Base-by-base conservation (phyloP, 92 coral and sea anemone species). In the Porites rus region DNA sequence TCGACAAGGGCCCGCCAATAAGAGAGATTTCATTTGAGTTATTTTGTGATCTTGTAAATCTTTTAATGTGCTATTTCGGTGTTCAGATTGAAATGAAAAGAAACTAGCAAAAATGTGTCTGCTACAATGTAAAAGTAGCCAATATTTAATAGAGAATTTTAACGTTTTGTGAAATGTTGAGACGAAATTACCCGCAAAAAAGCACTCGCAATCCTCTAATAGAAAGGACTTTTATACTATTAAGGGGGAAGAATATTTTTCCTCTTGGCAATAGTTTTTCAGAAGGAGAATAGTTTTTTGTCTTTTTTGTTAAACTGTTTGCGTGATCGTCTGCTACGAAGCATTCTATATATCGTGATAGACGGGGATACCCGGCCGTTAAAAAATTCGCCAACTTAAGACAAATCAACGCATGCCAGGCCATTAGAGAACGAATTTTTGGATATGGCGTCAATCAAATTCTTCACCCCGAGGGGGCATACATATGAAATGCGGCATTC, bases 21-120 rank as follows among this genome's bases (percentile, higher is more conserved):
- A 80, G 38, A 58, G 56, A 71, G 61, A 71, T 69, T 56, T 38
- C 59, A 82, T 58, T 82, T 82, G 68, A 58, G 77, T 43, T n/a
- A 54, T 31, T 61, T 14, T 19, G 73, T 10, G 7, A 31, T 31
- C 78, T 4, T 10, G 38, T 56, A 10, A 79, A 46, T 4, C 11
- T 14, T 56, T 58, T 61, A 5, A 21, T 46, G 63, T 78, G 63
- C 19, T 28, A 62, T 16, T 16, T 16, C 8, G 18, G 0, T 8
- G 66, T 16, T 16, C n/a, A 14, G n/a, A 19, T 10, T 1, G 20
- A 18, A 14, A n/a, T 8, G 51, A 50, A 24, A 58, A 8, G 22
- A 43, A 61, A 60, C 6, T 6, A 19, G 54, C 13, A 71, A 50
- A 51, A 50, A 79, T 21, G 13, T 21, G 16, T 18, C 71, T 3